Percentiles rank a stretch among this genome's conserved stretches.
These are phyloP conservation scores for Podarcis muralis DNA, from an alignment of 2,113 vertebrate species.

Conservation along the genomic window DNA sequence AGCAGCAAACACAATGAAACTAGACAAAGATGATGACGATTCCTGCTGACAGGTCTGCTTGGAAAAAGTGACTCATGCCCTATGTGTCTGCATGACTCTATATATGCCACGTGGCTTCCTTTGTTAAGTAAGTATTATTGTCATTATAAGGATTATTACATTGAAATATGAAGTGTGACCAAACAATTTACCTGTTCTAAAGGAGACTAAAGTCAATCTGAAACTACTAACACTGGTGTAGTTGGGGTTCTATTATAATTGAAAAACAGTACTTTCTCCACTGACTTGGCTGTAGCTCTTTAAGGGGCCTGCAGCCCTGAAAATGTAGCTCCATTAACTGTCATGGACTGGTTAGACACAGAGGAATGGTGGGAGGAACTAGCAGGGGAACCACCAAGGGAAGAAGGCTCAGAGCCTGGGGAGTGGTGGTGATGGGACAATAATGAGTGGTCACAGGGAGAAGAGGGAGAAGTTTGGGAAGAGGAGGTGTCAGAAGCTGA, in stretches of 20 bases:
- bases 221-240: not conserved
- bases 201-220: not conserved
- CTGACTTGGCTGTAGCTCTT: not conserved
- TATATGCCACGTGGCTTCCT: not conserved
- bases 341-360: no score
- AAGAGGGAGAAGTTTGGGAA: no score
- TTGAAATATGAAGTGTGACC: slow-evolving; percentile 16
- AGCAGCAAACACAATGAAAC: slow-evolving; percentile 14
- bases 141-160: not conserved
- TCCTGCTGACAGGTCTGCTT: slow-evolving; percentile 33
- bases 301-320: not conserved
- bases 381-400: no score
- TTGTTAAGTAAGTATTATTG: slow-evolving; percentile 22
- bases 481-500: not conserved
- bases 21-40: not conserved
- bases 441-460: no score
- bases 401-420: no score
- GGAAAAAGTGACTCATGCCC: slow-evolving; percentile 57
- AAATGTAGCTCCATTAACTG: not conserved
- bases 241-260: not conserved
- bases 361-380: no score
- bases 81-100: not conserved
- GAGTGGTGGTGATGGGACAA: no score
- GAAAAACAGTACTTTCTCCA: not conserved
- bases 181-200: slow-evolving; percentile 7